phyloP scores from a whole-genome alignment of 2,888 invertebrate species.

The Drosophila pseudotalamancana region DNA sequence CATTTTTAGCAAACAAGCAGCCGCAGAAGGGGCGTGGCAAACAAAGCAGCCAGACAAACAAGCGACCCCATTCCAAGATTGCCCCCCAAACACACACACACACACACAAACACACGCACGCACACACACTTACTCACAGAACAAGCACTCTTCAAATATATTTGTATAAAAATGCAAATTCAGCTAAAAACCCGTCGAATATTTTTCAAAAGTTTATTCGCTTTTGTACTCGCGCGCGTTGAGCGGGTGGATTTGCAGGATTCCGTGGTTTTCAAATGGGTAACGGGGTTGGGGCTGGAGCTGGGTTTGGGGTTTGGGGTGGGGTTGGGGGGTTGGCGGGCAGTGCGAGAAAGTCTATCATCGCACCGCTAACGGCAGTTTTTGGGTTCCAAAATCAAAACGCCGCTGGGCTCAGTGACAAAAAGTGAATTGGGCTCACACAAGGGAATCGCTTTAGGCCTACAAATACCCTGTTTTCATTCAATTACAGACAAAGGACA shows the following conservation, averaged over 20 bases:
- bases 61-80: constrained; percentile 35
- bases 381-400: constrained; percentile 76
- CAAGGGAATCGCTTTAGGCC: neutral
- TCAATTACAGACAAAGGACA: too few relatives aligned
- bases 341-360: constrained; percentile 35
- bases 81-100: neutral
- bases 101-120: constrained; percentile 6
- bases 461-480: constrained; percentile 24
- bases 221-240: constrained; percentile 52
- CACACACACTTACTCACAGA: constrained; percentile 19
- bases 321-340: neutral
- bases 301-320: neutral
- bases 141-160: constrained; percentile 78
- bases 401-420: constrained; percentile 53
- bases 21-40: constrained; percentile 25
- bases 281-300: neutral
- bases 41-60: constrained; percentile 63
- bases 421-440: constrained; percentile 17
- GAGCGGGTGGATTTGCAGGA: constrained; percentile 42
- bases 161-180: constrained; percentile 82
- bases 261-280: neutral
- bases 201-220: constrained; percentile 65
- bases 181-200: constrained; percentile 78
- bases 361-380: constrained; percentile 58
- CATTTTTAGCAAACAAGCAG: constrained; percentile 42